Conservation (phyloP, 2,888 invertebrate species). For the Plusia festucae region DNA sequence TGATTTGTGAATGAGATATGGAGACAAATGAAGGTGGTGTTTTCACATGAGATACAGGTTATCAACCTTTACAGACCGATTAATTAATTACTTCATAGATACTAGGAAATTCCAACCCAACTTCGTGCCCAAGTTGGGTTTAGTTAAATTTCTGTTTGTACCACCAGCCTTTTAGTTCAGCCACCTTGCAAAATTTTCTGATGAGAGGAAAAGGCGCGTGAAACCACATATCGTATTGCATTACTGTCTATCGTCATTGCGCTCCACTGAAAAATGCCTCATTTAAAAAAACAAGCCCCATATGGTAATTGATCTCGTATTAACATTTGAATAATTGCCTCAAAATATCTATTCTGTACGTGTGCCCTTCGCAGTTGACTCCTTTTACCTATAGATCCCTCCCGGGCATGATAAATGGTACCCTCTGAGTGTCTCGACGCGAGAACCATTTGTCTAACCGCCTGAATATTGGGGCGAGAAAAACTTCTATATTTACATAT, state of each 20-base stretch:
- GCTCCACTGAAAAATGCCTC: neutral
- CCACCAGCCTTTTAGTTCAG: too few species aligned
- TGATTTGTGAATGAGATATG: neutral
- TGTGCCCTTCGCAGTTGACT: slow-evolving; percentile 51
- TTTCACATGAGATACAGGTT: neutral
- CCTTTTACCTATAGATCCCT: slow-evolving; percentile 67
- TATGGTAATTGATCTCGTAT: slow-evolving; percentile 21
- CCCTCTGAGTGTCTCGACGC: slow-evolving; percentile 68
- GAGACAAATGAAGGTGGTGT: too few species aligned
- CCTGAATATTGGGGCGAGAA: slow-evolving; percentile 64
- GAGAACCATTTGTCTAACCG: slow-evolving; percentile 74
- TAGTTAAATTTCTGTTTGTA: too few species aligned
- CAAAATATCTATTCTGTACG: slow-evolving; percentile 51
- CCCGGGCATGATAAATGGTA: slow-evolving; percentile 74
- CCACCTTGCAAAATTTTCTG: too few species aligned
- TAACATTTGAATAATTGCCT: slow-evolving; percentile 47
- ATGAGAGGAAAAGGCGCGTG: too few species aligned
- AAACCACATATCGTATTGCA: too few species aligned
- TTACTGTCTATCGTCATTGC: too few species aligned
- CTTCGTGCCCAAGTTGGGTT: too few species aligned
- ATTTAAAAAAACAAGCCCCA: neutral
- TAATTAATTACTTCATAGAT: too few species aligned
- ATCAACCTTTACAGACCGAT: neutral
- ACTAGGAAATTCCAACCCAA: too few species aligned
- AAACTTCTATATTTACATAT: slow-evolving; percentile 79